phyloP scores from a whole-genome alignment of 2,797 vertebrate genomes.

The Sparidentex hasta region DNA sequence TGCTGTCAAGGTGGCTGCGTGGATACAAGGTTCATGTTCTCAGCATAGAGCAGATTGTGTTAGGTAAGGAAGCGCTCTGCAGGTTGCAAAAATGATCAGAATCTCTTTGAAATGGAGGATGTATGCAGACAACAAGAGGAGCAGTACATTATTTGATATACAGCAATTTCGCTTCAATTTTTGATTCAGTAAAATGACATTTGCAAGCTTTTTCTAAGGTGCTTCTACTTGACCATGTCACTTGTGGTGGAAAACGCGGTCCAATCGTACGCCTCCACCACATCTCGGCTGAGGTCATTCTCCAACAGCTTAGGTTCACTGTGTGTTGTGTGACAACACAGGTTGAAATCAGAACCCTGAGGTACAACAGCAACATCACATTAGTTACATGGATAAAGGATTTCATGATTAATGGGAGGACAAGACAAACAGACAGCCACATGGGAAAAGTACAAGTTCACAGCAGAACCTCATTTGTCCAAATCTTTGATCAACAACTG shows the following conservation, averaged over 20 bases:
- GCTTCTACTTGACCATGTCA: slow-evolving; percentile 44
- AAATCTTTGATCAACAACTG: slow-evolving; percentile 13
- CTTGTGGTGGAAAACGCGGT: slow-evolving; percentile 27
- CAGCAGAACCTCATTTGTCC: slow-evolving; percentile 44
- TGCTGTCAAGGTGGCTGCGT: slow-evolving; percentile 49
- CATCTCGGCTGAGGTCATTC: slow-evolving; percentile 64
- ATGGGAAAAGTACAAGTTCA: not conserved
- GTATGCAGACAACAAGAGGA: not conserved
- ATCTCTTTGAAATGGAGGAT: not conserved
- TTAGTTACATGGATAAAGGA: slow-evolving; percentile 16
- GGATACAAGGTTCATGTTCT: slow-evolving; percentile 45
- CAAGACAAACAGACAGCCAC: slow-evolving; percentile 14
- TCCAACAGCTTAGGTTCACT: slow-evolving; percentile 40
- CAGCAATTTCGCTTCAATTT: not conserved
- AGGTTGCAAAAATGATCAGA: slow-evolving; percentile 11
- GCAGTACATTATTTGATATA: not conserved
- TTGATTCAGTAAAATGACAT: no score
- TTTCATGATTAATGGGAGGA: not conserved
- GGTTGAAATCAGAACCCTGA: slow-evolving; percentile 55
- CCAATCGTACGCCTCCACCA: slow-evolving; percentile 56
- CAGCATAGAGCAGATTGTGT: slow-evolving; percentile 22
- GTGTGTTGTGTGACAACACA: slow-evolving; percentile 65
- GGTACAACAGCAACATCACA: slow-evolving; percentile 28
- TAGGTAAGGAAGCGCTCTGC: not conserved
- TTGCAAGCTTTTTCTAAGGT: not conserved